phyloP scores from a whole-genome alignment of 2,888 invertebrate genomes.

The Coecobrya sp. region DNA sequence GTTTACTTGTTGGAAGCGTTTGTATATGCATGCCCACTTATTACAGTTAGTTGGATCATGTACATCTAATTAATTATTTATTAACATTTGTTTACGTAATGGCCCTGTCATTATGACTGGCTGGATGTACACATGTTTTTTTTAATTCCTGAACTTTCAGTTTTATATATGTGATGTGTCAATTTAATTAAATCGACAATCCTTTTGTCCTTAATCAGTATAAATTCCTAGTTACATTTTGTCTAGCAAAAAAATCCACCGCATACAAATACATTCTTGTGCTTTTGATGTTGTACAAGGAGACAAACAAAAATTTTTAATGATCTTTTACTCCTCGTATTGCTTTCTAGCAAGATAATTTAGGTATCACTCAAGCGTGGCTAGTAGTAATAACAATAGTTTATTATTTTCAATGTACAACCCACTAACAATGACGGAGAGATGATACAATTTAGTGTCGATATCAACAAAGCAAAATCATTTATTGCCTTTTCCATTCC shows the following conservation, averaged over 20 bases:
- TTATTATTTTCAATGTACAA: neutral
- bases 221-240: neutral
- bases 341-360: neutral
- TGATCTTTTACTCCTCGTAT: neutral
- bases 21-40: neutral
- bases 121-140: neutral
- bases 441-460: neutral
- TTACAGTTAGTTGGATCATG: neutral
- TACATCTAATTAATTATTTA: neutral
- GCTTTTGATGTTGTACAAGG: neutral
- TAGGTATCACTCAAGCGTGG: neutral
- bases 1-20: neutral
- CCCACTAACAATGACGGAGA: neutral
- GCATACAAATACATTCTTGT: neutral
- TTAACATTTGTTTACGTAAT: neutral
- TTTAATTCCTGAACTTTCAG: neutral
- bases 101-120: neutral
- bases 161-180: neutral
- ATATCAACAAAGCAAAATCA: neutral
- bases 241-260: neutral
- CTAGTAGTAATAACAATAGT: neutral
- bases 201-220: neutral
- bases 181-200: neutral
- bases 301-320: neutral
- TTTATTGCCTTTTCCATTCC: neutral